phyloP scores from a whole-genome alignment of 2,113 vertebrate species.

The Bufo bufo region DNA sequence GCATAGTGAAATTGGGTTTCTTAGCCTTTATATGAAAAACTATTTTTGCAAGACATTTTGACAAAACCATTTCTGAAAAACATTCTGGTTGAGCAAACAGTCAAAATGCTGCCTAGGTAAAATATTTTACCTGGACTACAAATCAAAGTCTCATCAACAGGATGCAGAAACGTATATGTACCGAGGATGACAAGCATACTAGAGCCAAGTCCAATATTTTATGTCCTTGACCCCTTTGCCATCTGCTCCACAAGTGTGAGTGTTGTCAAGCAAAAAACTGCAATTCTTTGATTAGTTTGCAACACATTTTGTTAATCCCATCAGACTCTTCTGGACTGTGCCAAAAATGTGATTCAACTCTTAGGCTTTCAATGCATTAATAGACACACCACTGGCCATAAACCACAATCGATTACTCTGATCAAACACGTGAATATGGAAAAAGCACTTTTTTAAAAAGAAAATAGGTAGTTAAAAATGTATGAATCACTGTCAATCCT shows the following conservation, averaged over 20 bases:
- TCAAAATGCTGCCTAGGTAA: neutral
- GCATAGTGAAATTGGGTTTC: too few species aligned
- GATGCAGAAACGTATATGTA: neutral
- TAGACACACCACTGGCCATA: constrained; percentile 28
- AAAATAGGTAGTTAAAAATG: neutral
- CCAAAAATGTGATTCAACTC: constrained; percentile 7
- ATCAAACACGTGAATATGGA: neutral
- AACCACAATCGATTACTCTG: neutral
- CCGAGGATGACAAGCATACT: neutral
- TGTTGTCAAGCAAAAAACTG: neutral
- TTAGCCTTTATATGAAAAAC: too few species aligned
- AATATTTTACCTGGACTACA: neutral
- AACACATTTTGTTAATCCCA: constrained; percentile 23
- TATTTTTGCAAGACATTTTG: neutral
- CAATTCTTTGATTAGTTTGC: constrained; percentile 17
- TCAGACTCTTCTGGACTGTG: neutral
- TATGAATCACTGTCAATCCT: neutral
- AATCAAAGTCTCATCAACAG: neutral
- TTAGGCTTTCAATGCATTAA: constrained; percentile 26
- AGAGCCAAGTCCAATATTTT: neutral
- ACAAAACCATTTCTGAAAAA: neutral
- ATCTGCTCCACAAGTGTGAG: neutral
- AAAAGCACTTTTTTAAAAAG: neutral
- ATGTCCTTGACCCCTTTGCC: neutral
- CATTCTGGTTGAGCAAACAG: neutral